Evolutionary conservation across 2,797 vertebrate species (phyloP).

Genomic region (Leuciscus waleckii): DNA sequence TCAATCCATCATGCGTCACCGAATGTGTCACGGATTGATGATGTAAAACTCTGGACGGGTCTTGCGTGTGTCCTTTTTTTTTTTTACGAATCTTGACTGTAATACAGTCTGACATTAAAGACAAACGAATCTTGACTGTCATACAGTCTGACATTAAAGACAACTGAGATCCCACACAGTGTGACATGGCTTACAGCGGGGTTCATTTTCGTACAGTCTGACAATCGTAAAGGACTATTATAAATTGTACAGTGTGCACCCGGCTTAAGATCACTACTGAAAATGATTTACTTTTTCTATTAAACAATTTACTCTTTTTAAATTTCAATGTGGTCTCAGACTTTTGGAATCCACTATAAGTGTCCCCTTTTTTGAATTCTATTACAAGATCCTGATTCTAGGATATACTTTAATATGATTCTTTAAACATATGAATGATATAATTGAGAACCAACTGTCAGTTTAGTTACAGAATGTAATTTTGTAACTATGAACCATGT

Average conservation of each 20-base stretch:
- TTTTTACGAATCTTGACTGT: not conserved
- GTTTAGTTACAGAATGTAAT: not conserved
- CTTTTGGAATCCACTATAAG: not conserved
- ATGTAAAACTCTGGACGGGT: not conserved
- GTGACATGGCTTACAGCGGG: not conserved
- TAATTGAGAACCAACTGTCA: not conserved
- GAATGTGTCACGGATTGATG: not conserved
- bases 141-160: not conserved
- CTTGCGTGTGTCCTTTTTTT: not conserved
- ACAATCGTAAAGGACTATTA: not conserved
- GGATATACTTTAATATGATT: not conserved
- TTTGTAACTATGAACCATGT: not conserved
- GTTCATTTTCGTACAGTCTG: not conserved
- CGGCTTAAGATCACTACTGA: not conserved
- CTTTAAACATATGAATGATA: not conserved
- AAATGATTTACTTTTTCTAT: not conserved
- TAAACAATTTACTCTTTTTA: not conserved
- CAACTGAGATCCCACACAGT: not conserved
- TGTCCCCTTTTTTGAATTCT: not conserved
- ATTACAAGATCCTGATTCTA: not conserved
- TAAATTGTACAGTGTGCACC: not conserved
- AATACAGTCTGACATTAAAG: not conserved
- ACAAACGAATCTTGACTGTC: not conserved
- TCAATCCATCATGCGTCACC: not conserved
- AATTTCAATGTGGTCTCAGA: not conserved